Base-by-base conservation (phyloP, 2,797 vertebrate genomes). In the Neostethus bicornis region DNA sequence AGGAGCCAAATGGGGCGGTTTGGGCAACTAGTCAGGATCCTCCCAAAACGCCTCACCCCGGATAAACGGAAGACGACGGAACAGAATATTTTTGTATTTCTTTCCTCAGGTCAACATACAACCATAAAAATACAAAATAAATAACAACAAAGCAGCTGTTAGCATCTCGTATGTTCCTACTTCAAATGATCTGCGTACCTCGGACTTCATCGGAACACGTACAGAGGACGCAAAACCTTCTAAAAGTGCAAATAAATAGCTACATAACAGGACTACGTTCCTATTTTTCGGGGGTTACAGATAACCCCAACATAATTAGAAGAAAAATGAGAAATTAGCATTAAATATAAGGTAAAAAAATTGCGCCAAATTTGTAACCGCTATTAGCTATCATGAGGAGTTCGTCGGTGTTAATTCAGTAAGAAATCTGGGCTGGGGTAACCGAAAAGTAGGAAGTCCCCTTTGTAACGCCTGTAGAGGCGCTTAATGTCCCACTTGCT, bases 371-470 rank as follows among this genome's bases (percentile, higher is more conserved):
- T n/a, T n/a, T n/a, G n/a, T n/a, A n/a, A n/a, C n/a, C n/a, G n/a
- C n/a, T n/a, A n/a, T n/a, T n/a, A n/a, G n/a, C n/a, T n/a, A n/a
- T 31, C 28, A 43, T 34, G 20, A 52, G 56, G 53, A 50, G 25
- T 21, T 47, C 47, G 25, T 74, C 8, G 0, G 29, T 43, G 23
- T 65, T 34, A 47, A 52, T 94, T 91, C 26, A 98, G 89, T 81
- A 99, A 84, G 77, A 99, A 99, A 50, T 94, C 90, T 14, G 97
- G 97, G 34, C 89, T 93, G 11, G 81, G 91, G 80, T 99, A 99
- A 19, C 95, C 96, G 53, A 99, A 99, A 31, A 99, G 93, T 26
- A 84, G 89, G 66, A 99, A 99, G 87, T 99, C 97, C 0, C 95
- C 96, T 82, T 94, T 91, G 65, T 95, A 99, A 1, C 92, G 90